phyloP scores from a whole-genome alignment of 2,888 invertebrate genomes.

The Tachina grossa region DNA sequence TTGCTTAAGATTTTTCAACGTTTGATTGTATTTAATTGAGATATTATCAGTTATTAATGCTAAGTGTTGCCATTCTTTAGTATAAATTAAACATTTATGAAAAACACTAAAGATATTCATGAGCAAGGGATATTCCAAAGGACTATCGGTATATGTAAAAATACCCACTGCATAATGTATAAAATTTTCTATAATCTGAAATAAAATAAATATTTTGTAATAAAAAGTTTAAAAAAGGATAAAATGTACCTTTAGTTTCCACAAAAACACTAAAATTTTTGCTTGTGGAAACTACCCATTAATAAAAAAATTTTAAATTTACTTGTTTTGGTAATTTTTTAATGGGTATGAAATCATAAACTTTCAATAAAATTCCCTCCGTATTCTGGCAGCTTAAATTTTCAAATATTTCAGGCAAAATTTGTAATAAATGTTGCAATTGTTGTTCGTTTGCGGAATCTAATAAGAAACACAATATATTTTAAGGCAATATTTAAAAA shows the following conservation, averaged over 20 bases:
- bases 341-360: constrained; percentile 21
- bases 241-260: no score
- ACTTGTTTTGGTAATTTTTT: constrained; percentile 39
- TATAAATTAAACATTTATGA: constrained; percentile 52
- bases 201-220: neutral
- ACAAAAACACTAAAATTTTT: neutral
- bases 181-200: constrained; percentile 57
- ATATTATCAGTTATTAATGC: constrained; percentile 45
- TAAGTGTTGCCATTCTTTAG: constrained; percentile 64
- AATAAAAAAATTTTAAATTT: neutral
- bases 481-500: neutral
- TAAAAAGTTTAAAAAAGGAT: no score
- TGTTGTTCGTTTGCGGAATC: constrained; percentile 17
- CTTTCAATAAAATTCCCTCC: constrained; percentile 59
- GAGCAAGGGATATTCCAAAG: constrained; percentile 65
- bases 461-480: neutral
- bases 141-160: constrained; percentile 35
- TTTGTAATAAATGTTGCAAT: constrained; percentile 54
- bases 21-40: constrained; percentile 39
- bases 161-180: constrained; percentile 50
- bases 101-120: constrained; percentile 63
- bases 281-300: no score
- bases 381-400: constrained; percentile 46
- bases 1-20: constrained; percentile 51
- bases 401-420: constrained; percentile 62